Conservation (phyloP, 2,888 invertebrate species). For the Sphinx pinastri region DNA sequence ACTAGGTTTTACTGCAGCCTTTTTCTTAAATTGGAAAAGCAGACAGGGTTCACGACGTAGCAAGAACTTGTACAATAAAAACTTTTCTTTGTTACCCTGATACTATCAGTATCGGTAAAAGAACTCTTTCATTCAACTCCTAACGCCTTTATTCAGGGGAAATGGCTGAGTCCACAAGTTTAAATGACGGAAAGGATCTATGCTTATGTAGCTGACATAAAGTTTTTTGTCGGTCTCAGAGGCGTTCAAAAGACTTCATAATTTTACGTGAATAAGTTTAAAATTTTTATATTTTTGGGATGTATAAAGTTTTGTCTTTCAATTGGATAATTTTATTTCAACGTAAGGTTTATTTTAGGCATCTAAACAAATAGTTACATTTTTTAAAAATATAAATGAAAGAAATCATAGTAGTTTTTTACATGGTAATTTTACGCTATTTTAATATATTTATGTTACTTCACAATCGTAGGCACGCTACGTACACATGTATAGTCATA, state of each 20-base stretch:
- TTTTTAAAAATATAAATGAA: no score
- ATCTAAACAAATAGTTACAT: no score
- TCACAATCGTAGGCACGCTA: no score
- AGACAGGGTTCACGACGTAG: conserved; percentile 65
- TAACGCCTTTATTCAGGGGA: conserved; percentile 52
- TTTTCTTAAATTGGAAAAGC: conserved; percentile 77
- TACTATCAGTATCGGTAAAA: conserved; percentile 70
- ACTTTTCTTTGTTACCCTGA: conserved; percentile 80
- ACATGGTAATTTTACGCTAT: no score
- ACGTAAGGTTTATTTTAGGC: no score
- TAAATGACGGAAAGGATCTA: conserved; percentile 42
- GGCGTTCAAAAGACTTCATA: conserved; percentile 6
- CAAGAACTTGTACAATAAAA: conserved; percentile 76
- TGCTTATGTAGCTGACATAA: conserved; percentile 33
- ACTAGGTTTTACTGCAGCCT: conserved; percentile 64
- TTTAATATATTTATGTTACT: no score
- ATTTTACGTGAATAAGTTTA: background rate
- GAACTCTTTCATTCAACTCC: conserved; percentile 69
- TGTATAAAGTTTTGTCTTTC: background rate
- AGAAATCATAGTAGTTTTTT: no score
- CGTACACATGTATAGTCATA: no score
- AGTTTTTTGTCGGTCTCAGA: conserved; percentile 23
- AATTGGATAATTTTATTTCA: no score
- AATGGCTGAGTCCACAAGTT: conserved; percentile 45
- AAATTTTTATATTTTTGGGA: conserved; percentile 5